phyloP scores from a whole-genome alignment of 2,113 vertebrate species.

The Pteronura brasiliensis region DNA sequence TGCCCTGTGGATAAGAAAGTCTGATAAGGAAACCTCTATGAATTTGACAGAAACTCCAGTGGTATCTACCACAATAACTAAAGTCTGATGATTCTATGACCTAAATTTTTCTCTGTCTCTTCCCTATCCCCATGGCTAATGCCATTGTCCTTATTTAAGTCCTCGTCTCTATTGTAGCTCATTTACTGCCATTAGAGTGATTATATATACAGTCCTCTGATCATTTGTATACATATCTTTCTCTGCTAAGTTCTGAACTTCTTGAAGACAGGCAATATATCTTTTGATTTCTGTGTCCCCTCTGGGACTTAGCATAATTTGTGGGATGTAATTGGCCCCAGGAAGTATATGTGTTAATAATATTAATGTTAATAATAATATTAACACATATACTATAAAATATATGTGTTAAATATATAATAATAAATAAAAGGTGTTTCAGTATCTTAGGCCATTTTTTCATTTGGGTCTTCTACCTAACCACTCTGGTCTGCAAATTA shows the following conservation, averaged over 20 bases:
- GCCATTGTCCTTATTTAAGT: background rate
- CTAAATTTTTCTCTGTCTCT: background rate
- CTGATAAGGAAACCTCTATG: background rate
- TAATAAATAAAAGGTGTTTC: background rate
- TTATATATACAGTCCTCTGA: background rate
- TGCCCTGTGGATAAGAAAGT: background rate
- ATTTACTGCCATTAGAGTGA: background rate
- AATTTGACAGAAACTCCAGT: background rate
- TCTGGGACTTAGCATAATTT: background rate
- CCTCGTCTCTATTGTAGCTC: background rate
- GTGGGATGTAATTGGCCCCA: background rate
- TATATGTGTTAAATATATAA: no score
- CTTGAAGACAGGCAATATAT: background rate
- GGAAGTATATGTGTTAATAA: background rate
- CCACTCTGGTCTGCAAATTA: background rate
- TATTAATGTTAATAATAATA: no score
- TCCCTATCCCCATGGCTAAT: background rate
- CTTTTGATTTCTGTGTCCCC: background rate
- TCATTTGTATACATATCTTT: background rate
- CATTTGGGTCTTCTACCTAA: background rate
- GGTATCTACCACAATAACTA: background rate
- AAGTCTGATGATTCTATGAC: background rate
- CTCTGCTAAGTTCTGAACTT: background rate
- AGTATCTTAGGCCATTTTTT: background rate
- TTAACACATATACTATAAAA: no score